Evolutionary conservation across 1,140 invertebrate species (phyloP).

Genomic region (Tetraneura akinire): DNA sequence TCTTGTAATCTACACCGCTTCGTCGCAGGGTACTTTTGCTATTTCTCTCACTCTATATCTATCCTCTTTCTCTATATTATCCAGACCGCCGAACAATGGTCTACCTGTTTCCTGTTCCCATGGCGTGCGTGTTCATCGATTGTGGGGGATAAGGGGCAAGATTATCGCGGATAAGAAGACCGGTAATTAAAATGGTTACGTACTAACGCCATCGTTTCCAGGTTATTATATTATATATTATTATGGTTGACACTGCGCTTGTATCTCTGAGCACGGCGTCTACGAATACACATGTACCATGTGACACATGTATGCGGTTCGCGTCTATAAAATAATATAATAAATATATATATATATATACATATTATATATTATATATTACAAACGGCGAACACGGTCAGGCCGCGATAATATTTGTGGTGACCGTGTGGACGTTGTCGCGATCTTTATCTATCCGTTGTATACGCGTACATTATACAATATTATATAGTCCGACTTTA

Average conservation of each 20-base stretch:
- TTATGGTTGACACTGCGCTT: conserved; percentile 11
- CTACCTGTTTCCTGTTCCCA: conserved; percentile 47
- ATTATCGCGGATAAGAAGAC: conserved; percentile 38
- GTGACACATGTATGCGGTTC: conserved; percentile 7
- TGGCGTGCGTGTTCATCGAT: conserved; percentile 44
- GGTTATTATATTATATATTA: too few species aligned
- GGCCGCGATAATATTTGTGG: not conserved
- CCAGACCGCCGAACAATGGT: conserved; percentile 40
- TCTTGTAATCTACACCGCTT: conserved; percentile 42
- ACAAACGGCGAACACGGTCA: conserved; percentile 8
- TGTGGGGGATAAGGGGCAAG: conserved; percentile 40
- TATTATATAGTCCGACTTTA: not conserved
- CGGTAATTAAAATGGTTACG: conserved; percentile 43
- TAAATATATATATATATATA: too few species aligned
- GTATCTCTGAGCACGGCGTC: not conserved
- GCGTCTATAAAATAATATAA: not conserved
- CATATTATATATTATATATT: too few species aligned
- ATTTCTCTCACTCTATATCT: not conserved
- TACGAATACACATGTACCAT: too few species aligned
- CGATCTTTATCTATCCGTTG: conserved; percentile 9
- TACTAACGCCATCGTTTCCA: conserved; percentile 33
- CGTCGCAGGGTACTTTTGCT: conserved; percentile 7
- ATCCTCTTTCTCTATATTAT: not conserved
- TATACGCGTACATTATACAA: not conserved
- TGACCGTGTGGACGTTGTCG: conserved; percentile 3